These are phyloP conservation scores for Pegea sp. DNA, from an alignment of 23 tunicate species.

Conservation along the genomic window DNA sequence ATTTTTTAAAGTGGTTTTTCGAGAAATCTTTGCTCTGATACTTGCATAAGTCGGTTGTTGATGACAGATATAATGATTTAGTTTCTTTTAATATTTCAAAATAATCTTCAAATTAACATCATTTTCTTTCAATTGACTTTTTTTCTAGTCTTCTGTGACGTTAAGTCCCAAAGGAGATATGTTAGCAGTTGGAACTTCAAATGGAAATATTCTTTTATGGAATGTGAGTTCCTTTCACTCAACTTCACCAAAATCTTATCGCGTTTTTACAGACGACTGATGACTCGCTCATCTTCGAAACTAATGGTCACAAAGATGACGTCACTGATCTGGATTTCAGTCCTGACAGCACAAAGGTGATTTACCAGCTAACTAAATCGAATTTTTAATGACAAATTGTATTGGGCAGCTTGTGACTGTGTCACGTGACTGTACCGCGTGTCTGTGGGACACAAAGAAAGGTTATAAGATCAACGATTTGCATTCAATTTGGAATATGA, in stretches of 20 bases:
- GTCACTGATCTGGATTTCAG: conserved; percentile 66
- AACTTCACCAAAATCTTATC: not conserved
- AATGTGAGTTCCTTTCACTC: not conserved
- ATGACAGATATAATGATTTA: too few species aligned
- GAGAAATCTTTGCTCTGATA: too few species aligned
- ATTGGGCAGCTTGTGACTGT: conserved; percentile 30
- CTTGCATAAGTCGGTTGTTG: too few species aligned
- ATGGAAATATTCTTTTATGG: too few species aligned
- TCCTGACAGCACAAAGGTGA: conserved; percentile 26
- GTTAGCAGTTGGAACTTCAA: too few species aligned
- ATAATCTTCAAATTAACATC: too few species aligned
- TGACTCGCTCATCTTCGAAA: conserved; percentile 8
- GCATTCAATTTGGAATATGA: conserved; percentile 44
- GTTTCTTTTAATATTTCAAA: too few species aligned
- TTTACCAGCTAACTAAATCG: not conserved
- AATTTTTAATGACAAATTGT: not conserved
- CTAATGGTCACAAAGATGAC: conserved; percentile 54
- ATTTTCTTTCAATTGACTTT: too few species aligned
- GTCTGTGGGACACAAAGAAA: conserved; percentile 20
- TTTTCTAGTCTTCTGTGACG: too few species aligned
- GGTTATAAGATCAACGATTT: conserved; percentile 26
- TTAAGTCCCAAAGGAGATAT: too few species aligned
- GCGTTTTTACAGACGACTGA: conserved; percentile 5
- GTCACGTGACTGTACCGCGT: conserved; percentile 48
- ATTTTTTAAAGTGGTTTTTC: too few species aligned